Percentiles rank a stretch among this genome's conserved stretches.
phyloP scores from a whole-genome alignment of 2,113 vertebrate species.

The Nannobrachium achirus region DNA sequence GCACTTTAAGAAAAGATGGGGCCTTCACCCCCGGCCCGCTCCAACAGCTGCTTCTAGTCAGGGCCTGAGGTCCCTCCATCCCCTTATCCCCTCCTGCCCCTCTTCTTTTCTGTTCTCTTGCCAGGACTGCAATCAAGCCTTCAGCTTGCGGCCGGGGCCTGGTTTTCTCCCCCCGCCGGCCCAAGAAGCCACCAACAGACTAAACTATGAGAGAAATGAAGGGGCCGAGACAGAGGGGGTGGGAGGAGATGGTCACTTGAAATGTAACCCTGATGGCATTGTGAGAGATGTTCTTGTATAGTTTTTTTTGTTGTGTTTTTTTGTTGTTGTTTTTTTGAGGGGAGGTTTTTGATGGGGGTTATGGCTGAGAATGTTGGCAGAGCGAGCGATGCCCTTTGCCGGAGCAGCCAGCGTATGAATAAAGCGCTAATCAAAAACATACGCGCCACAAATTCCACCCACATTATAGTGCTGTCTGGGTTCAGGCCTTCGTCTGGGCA shows the following conservation, averaged over 20 bases:
- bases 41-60: slow-evolving; percentile 91
- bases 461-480: slow-evolving; percentile 47
- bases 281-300: slow-evolving; percentile 54
- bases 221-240: slow-evolving; percentile 34
- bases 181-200: slow-evolving; percentile 82
- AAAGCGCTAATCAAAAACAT: slow-evolving; percentile 67
- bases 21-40: slow-evolving; percentile 69
- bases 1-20: slow-evolving; percentile 64
- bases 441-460: slow-evolving; percentile 63
- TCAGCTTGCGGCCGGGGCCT: slow-evolving; percentile 83
- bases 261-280: slow-evolving; percentile 22
- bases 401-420: slow-evolving; percentile 38
- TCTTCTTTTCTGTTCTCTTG: slow-evolving; percentile 84
- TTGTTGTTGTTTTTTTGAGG: no score
- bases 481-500: slow-evolving; percentile 45
- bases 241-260: not conserved
- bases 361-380: slow-evolving; percentile 52
- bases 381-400: slow-evolving; percentile 39
- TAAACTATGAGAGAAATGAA: slow-evolving; percentile 74
- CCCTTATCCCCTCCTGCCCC: slow-evolving; percentile 72
- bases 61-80: slow-evolving; percentile 75
- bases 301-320: no score
- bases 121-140: slow-evolving; percentile 88
- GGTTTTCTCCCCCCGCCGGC: slow-evolving; percentile 33
- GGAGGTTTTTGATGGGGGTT: slow-evolving; percentile 13